Percentiles rank a stretch among this genome's conserved stretches.
These are phyloP conservation scores for Diploscapter pachys DNA, from an alignment of 1,140 invertebrate species.

Conservation along the genomic window DNA sequence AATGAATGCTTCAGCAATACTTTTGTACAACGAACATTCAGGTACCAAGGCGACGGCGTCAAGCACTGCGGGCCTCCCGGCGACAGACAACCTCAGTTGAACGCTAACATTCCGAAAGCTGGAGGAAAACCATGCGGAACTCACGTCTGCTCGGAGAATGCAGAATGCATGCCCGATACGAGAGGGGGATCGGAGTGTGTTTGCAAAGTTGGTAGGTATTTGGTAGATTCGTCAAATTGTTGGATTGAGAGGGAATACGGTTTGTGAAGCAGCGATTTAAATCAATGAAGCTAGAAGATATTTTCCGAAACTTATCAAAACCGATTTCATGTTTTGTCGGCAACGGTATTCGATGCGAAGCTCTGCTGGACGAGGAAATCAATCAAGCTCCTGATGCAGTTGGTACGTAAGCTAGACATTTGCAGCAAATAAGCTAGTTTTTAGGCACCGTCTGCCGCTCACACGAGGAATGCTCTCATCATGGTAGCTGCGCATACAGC, in stretches of 20 bases:
- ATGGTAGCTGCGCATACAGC: slow-evolving; percentile 74
- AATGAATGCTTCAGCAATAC: too few species aligned
- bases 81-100: slow-evolving; percentile 59
- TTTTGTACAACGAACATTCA: too few species aligned
- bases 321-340: slow-evolving; percentile 18
- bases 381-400: slow-evolving; percentile 53
- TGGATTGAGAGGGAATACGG: too few species aligned
- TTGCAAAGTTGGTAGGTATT: slow-evolving; percentile 27
- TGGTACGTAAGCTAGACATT: slow-evolving; percentile 1
- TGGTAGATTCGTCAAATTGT: too few species aligned
- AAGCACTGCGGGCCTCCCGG: slow-evolving; percentile 42
- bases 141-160: slow-evolving; percentile 63
- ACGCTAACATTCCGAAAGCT: slow-evolving; percentile 25
- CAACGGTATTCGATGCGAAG: slow-evolving; percentile 35
- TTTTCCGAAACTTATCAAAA: too few species aligned
- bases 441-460: slow-evolving; percentile 75
- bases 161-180: slow-evolving; percentile 58
- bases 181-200: slow-evolving; percentile 36
- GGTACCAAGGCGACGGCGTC: slow-evolving; percentile 35
- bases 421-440: slow-evolving; percentile 61
- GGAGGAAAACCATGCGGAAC: slow-evolving; percentile 30
- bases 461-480: slow-evolving; percentile 76
- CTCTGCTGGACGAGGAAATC: slow-evolving; percentile 30
- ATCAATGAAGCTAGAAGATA: too few species aligned
- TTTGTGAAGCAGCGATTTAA: too few species aligned